Conservation (phyloP, 2,113 vertebrate genomes). For the Phaethornis superciliosus region DNA sequence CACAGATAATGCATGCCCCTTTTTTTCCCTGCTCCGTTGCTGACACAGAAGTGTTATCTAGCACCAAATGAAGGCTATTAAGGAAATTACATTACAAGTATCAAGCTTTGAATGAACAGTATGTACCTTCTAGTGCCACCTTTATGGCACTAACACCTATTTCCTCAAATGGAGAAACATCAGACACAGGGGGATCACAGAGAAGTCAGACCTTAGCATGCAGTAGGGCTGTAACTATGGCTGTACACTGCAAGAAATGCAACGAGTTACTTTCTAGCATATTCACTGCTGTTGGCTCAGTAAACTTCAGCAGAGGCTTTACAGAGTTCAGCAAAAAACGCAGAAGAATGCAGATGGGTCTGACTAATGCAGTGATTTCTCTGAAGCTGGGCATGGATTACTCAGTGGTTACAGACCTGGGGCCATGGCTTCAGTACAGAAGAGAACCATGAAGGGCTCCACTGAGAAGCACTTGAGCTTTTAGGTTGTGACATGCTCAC, state of each 20-base stretch:
- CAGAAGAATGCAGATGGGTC: accelerated
- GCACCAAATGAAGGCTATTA: conserved; percentile 26
- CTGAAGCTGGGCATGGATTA: neutral
- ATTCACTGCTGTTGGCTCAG: accelerated
- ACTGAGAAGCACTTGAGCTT: neutral
- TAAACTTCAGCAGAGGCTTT: neutral
- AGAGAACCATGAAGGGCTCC: neutral
- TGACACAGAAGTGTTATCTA: neutral
- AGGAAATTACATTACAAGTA: conserved; percentile 14
- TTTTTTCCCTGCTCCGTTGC: neutral
- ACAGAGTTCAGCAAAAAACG: neutral
- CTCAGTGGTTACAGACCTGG: no score
- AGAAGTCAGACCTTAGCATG: accelerated
- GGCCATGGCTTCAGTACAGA: neutral
- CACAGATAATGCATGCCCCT: neutral
- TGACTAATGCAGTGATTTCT: neutral
- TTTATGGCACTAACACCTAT: neutral
- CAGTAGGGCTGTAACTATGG: accelerated
- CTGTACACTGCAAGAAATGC: accelerated
- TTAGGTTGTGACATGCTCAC: neutral
- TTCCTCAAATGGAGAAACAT: neutral
- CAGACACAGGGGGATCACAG: neutral
- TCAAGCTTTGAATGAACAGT: neutral
- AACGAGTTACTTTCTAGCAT: accelerated
- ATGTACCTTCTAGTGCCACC: neutral